Evolutionary conservation across 2,113 vertebrate species (phyloP).

Genomic region (Phylloscopus whistleri): DNA sequence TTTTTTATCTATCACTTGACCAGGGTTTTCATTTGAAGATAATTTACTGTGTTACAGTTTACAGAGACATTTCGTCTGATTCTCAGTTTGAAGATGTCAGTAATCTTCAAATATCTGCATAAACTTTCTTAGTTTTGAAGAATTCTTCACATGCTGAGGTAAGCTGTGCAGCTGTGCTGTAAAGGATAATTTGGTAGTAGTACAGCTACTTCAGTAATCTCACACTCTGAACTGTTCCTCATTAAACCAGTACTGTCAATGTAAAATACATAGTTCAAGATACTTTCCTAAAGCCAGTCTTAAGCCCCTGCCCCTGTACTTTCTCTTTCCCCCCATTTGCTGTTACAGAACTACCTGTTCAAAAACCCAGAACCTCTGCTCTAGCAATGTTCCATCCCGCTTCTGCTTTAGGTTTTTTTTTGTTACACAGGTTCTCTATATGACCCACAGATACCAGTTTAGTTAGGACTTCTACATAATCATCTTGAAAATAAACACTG

Average conservation of each 20-base stretch:
- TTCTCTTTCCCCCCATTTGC: background rate
- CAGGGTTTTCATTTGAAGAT: background rate
- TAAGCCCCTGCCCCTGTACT: accelerated
- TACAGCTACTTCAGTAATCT: background rate
- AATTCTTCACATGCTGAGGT: background rate
- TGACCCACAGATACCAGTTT: background rate
- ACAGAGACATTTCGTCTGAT: background rate
- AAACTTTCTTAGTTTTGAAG: background rate
- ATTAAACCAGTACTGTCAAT: background rate
- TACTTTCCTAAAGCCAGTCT: background rate
- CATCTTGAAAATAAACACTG: background rate
- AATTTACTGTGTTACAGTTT: background rate
- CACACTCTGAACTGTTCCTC: background rate
- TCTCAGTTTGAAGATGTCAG: background rate
- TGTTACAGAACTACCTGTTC: background rate
- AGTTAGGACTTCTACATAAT: background rate
- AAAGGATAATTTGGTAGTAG: background rate
- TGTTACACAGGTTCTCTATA: background rate
- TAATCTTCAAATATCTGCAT: background rate
- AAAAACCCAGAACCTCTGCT: background rate
- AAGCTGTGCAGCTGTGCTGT: background rate
- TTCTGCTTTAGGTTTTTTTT: background rate
- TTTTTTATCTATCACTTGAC: background rate
- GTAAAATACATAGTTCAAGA: background rate
- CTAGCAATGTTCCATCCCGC: background rate